phyloP scores from a whole-genome alignment of 2,888 invertebrate species.

The Itoplectis maculator region DNA sequence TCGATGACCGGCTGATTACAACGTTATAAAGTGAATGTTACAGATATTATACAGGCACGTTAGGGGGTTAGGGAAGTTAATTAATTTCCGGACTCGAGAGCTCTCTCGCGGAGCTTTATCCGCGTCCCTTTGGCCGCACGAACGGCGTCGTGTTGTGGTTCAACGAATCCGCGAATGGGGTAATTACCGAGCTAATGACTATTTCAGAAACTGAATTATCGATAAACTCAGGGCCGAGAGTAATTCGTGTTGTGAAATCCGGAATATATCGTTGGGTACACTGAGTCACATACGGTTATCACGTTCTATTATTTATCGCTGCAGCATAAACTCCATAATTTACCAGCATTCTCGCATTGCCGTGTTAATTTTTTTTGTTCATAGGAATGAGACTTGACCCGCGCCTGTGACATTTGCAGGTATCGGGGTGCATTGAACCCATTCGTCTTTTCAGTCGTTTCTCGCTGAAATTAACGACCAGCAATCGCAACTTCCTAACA shows the following conservation, averaged over 20 bases:
- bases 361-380: no score
- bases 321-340: no score
- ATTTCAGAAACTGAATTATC: not conserved
- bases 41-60: not conserved
- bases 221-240: not conserved
- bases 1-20: conserved; percentile 26
- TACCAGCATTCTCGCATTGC: no score
- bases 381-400: not conserved
- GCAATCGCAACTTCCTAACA: not conserved
- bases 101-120: not conserved
- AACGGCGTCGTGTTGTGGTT: not conserved
- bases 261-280: not conserved
- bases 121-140: not conserved
- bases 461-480: not conserved
- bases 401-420: not conserved
- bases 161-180: not conserved
- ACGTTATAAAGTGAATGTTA: not conserved
- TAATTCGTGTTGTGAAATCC: not conserved
- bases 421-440: conserved; percentile 15
- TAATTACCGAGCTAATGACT: conserved; percentile 1
- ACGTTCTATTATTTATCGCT: not conserved
- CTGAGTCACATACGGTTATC: not conserved
- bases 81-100: conserved; percentile 14
- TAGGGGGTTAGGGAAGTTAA: not conserved
- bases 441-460: not conserved